These are phyloP conservation scores for Metaphire vulgaris DNA, from an alignment of 1,140 invertebrate genomes.

Conservation along the genomic window DNA sequence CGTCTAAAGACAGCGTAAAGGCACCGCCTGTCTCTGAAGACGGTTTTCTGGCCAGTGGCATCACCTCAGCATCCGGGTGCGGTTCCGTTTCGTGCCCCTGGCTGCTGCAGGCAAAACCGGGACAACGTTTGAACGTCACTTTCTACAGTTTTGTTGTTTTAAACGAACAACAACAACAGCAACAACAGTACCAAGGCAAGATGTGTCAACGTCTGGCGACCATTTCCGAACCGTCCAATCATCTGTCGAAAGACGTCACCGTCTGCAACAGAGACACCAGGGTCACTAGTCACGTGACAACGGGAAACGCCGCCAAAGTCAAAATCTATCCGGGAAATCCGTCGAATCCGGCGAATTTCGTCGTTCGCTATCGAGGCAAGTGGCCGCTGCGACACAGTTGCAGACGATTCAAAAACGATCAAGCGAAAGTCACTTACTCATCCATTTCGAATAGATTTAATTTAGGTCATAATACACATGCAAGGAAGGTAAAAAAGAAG, in stretches of 20 bases:
- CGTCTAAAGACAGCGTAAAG: too few relatives aligned
- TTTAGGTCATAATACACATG: too few relatives aligned
- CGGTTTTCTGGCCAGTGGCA: constrained; percentile 1
- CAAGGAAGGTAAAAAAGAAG: too few relatives aligned
- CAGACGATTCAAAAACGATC: too few relatives aligned
- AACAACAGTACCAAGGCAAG: too few relatives aligned
- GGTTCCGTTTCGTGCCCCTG: constrained; percentile 14
- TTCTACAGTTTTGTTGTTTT: constrained; percentile 4
- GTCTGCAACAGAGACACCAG: constrained; percentile 2
- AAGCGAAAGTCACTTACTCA: too few relatives aligned
- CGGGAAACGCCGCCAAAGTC: neutral
- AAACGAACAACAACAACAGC: neutral
- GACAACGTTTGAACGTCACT: constrained; percentile 13
- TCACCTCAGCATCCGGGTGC: neutral
- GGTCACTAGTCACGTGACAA: neutral
- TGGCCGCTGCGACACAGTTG: too few relatives aligned
- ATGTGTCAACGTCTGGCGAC: constrained; percentile 14
- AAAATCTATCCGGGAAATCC: neutral
- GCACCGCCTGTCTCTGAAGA: too few relatives aligned
- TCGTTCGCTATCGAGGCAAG: neutral
- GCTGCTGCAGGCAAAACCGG: constrained; percentile 4
- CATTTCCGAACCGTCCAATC: neutral
- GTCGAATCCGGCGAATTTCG: neutral
- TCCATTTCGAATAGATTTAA: too few relatives aligned
- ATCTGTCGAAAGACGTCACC: constrained; percentile 18